Percentiles rank a stretch among this genome's conserved stretches.
phyloP scores from a whole-genome alignment of 2,113 vertebrate species.

The Dipodomys spectabilis region DNA sequence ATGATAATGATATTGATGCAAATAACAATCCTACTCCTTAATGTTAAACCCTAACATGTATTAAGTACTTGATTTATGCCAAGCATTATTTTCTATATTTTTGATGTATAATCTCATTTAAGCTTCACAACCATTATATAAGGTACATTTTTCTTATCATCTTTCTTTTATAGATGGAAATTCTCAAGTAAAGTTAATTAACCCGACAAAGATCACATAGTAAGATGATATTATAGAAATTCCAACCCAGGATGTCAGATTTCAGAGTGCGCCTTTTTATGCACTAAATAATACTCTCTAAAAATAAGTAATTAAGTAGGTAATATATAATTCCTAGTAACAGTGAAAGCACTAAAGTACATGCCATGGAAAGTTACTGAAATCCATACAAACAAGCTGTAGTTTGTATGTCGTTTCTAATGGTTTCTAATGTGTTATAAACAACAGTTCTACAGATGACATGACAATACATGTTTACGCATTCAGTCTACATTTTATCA shows the following conservation, averaged over 20 bases:
- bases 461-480: background rate
- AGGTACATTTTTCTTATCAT: background rate
- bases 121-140: background rate
- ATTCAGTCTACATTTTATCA: background rate
- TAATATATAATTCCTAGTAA: conserved; percentile 16
- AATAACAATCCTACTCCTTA: background rate
- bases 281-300: conserved; percentile 10
- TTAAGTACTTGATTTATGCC: background rate
- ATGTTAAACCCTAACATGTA: background rate
- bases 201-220: background rate
- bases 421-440: conserved; percentile 28
- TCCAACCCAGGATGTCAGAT: conserved; percentile 1
- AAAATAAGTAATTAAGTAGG: background rate
- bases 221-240: background rate
- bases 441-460: background rate
- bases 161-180: background rate
- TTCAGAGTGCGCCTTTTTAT: background rate
- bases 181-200: conserved; percentile 36
- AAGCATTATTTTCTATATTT: conserved; percentile 4
- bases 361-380: background rate
- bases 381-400: background rate
- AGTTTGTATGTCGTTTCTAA: background rate
- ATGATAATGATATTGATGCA: background rate
- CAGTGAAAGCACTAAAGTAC: background rate
- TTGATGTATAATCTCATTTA: background rate